Evolutionary conservation across 2,888 invertebrate species (phyloP), one percentile per base, ranked within the genome.

Genomic region (Acleris literana): DNA sequence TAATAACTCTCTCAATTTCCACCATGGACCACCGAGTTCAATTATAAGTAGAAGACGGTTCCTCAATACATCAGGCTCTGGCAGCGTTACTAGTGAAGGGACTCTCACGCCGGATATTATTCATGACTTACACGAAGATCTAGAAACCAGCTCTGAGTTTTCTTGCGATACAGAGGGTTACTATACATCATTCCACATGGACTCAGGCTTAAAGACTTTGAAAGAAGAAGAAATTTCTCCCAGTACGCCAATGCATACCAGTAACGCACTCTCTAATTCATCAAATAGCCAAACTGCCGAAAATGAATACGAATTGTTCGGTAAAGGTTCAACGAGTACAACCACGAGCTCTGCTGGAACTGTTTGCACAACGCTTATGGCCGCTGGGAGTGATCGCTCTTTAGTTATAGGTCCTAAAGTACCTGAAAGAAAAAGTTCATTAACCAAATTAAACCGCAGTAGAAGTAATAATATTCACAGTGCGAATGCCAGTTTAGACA

Each of bases 111-210:
- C 97, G 57, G 96, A 97, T 86, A 95, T 96, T 58, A 96, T 96
- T 70, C 95, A 96, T 76, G 95, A 97, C 82, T 93, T 96, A 71
- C 94, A 96, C 72, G 97, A 97, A 84, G 97, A 97, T 81, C 94
- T 96, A 59, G 97, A 97, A 88, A 97, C 96, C 1, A 96, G 97
- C 74, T 98, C 98, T 0, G 97, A 97, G 67, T 98, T 98, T 85
- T 98, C 98, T 2, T 97, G 98, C 81, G 99, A 99, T 82, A 98
- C 98, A 1, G 99, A 99, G 88, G 99, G 99, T 7, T 99, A 99
- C 86, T 99, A 98, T 85, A 99, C 99, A 0, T 98, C 98, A 20
- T 99, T 99, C 93, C 98, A 99, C 86, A 96, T 97, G 94, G 99
- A 99, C 86, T 98, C 98, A 64, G 99, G 99, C 0, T 87, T 99